A percentile compares a stretch with the other conserved stretches of the same genome.
These are phyloP conservation scores for Myocastor coypus DNA, from an alignment of 2,113 vertebrate species.

Conservation along the genomic window DNA sequence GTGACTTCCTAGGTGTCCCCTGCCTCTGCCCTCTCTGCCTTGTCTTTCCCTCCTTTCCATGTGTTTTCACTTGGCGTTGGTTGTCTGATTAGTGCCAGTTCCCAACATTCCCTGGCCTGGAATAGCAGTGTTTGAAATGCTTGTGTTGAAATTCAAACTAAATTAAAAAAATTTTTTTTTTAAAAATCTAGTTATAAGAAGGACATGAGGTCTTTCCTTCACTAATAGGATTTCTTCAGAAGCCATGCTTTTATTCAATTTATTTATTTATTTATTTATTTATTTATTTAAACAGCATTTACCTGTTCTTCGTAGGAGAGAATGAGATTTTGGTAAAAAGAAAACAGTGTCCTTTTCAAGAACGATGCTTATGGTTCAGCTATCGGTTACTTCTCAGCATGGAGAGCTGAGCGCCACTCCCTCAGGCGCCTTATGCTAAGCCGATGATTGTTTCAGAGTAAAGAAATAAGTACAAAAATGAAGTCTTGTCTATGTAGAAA, in stretches of 20 bases:
- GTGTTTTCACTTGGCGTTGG: constrained; percentile 51
- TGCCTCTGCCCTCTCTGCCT: not conserved
- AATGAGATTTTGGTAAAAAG: not conserved
- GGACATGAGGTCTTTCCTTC: not conserved
- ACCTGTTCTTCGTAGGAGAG: not conserved
- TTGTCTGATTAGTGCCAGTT: constrained; percentile 41
- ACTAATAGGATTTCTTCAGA: not conserved
- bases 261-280: no score
- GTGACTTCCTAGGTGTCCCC: not conserved
- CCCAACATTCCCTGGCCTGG: not conserved
- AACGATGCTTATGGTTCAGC: not conserved
- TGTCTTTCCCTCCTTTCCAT: not conserved
- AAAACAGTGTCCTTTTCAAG: not conserved
- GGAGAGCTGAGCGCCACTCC: not conserved
- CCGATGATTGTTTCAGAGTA: constrained; percentile 37
- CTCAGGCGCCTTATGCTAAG: not conserved
- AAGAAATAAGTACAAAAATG: constrained; percentile 10
- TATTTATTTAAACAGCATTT: not conserved
- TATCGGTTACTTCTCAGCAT: not conserved
- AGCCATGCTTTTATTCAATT: not conserved
- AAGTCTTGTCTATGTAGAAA: not conserved
- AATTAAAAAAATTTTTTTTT: constrained; percentile 2
- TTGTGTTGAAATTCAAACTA: constrained; percentile 60
- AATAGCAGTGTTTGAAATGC: not conserved
- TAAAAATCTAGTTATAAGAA: not conserved